A percentile compares a stretch with the other conserved stretches of the same genome.
These are phyloP conservation scores for Zapornia atra DNA, from an alignment of 2,113 vertebrate species.

Conservation along the genomic window DNA sequence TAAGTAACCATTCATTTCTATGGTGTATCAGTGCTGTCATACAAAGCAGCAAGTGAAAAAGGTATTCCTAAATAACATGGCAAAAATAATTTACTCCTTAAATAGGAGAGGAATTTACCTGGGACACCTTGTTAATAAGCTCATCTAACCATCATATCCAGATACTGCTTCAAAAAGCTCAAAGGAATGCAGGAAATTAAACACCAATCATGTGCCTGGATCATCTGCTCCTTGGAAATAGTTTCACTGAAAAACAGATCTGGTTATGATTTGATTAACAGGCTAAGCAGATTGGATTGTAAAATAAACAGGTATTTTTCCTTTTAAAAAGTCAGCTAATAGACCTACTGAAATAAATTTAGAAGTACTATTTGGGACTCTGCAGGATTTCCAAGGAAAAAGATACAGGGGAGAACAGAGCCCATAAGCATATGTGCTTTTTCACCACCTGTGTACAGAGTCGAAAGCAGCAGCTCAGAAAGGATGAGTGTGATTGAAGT, in stretches of 20 bases:
- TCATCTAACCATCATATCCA: neutral
- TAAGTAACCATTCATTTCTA: neutral
- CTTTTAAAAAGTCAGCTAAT: neutral
- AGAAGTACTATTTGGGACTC: neutral
- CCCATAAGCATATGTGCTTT: neutral
- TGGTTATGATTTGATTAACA: neutral
- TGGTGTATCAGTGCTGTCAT: neutral
- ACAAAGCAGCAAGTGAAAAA: neutral
- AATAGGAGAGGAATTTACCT: neutral
- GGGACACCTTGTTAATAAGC: neutral
- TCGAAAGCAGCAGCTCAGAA: neutral
- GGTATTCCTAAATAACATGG: fast-evolving
- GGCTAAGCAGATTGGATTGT: neutral
- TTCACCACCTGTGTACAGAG: neutral
- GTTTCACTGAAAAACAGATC: fast-evolving
- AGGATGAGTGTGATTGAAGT: neutral
- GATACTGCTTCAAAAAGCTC: neutral
- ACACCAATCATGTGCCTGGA: neutral
- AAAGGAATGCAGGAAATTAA: neutral
- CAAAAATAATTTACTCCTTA: neutral
- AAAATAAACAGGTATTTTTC: neutral
- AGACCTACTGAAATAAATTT: neutral
- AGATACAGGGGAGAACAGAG: neutral
- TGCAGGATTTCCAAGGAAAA: neutral
- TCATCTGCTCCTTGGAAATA: neutral